These are phyloP conservation scores for Caenorhabditis briggsae DNA, from an alignment of 1,140 invertebrate genomes.

Conservation along the genomic window DNA sequence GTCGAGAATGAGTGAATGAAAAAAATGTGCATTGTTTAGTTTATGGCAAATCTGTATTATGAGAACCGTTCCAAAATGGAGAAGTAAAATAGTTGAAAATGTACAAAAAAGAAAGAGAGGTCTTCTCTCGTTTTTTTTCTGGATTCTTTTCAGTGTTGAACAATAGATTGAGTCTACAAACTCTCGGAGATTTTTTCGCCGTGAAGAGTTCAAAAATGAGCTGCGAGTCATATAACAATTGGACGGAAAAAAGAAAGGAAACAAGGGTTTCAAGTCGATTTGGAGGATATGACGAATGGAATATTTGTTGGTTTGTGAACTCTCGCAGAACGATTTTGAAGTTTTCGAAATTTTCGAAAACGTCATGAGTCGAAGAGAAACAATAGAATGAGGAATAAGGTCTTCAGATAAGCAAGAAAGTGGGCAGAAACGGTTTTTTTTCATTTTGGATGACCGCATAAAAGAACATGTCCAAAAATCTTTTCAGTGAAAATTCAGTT, in stretches of 20 bases:
- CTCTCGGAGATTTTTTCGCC: constrained; percentile 8
- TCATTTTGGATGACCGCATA: too few relatives aligned
- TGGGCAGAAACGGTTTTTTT: too few relatives aligned
- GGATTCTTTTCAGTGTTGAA: constrained; percentile 1
- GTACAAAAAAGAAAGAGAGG: neutral
- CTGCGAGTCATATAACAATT: neutral
- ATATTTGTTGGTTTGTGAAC: constrained; percentile 18
- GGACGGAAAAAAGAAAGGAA: constrained; percentile 1
- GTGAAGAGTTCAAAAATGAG: constrained; percentile 31
- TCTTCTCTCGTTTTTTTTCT: neutral
- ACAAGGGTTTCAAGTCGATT: neutral
- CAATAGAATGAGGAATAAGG: neutral
- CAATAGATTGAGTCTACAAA: constrained; percentile 43
- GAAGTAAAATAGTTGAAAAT: neutral
- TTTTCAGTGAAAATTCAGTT: too few relatives aligned
- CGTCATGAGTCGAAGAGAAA: neutral
- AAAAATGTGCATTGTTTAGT: constrained; percentile 1
- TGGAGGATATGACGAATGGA: neutral
- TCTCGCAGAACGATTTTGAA: neutral
- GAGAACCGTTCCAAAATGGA: too few relatives aligned
- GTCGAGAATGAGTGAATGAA: neutral
- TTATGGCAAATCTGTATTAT: too few relatives aligned
- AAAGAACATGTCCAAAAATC: too few relatives aligned
- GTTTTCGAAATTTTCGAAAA: neutral
- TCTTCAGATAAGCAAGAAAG: too few relatives aligned